These are phyloP conservation scores for Zeugodacus cucurbitae DNA, from an alignment of 1,140 invertebrate genomes.

Conservation along the genomic window DNA sequence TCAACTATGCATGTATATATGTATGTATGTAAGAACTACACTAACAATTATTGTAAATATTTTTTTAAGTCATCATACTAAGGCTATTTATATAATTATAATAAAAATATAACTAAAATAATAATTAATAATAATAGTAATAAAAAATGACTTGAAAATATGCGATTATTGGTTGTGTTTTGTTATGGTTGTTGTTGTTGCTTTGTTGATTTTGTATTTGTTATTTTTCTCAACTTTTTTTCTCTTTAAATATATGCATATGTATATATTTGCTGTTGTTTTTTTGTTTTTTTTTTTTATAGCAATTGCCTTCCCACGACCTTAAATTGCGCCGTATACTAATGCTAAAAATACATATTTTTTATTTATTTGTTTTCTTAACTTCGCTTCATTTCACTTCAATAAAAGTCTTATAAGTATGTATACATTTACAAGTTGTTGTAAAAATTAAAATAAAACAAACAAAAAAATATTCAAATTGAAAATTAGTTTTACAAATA, in stretches of 20 bases:
- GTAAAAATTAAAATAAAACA: slow-evolving; percentile 13
- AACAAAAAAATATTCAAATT: not conserved
- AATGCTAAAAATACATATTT: slow-evolving; percentile 11
- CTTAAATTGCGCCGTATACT: not conserved
- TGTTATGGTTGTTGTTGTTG: slow-evolving; percentile 2
- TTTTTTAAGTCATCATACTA: slow-evolving; percentile 31
- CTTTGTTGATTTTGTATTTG: not conserved
- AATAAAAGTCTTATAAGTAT: slow-evolving; percentile 32
- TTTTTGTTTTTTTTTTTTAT: not conserved
- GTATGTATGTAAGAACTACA: slow-evolving; percentile 1
- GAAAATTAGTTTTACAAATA: not conserved
- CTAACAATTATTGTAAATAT: slow-evolving; percentile 34
- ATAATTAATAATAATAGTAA: too few relatives aligned
- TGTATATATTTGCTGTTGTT: not conserved
- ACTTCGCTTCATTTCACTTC: slow-evolving; percentile 28
- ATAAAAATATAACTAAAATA: slow-evolving; percentile 8
- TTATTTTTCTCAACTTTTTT: not conserved
- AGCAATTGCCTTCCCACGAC: not conserved
- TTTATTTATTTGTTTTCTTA: not conserved
- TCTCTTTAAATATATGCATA: not conserved
- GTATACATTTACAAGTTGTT: slow-evolving; percentile 18
- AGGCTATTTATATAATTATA: slow-evolving; percentile 38
- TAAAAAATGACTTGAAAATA: slow-evolving; percentile 38
- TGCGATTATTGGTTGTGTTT: slow-evolving; percentile 38
- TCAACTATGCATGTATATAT: slow-evolving; percentile 10